Conservation (phyloP, 2,888 invertebrate species). For the Clistopyga incitator region DNA sequence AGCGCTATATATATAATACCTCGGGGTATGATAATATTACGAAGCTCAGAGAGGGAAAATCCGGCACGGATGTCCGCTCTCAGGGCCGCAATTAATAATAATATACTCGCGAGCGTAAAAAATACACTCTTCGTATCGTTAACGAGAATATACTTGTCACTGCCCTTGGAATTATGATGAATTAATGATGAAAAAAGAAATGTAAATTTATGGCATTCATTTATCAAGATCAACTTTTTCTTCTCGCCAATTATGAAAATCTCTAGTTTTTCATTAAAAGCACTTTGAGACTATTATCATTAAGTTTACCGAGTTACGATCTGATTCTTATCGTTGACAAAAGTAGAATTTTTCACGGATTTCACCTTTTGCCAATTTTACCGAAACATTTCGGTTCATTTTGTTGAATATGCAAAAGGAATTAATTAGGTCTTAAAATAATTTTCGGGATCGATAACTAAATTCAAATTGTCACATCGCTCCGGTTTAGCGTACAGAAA, state of each 20-base stretch:
- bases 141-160: slow-evolving; percentile 26
- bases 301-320: no score
- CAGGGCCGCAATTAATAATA: slow-evolving; percentile 33
- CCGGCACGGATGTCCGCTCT: background rate
- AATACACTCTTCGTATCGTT: slow-evolving; percentile 26
- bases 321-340: no score
- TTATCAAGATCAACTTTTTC: background rate
- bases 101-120: slow-evolving; percentile 27
- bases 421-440: background rate
- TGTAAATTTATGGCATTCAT: background rate
- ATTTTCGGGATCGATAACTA: background rate
- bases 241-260: background rate
- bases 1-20: background rate
- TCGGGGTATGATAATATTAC: slow-evolving; percentile 11
- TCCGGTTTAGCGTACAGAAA: background rate
- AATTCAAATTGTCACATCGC: background rate
- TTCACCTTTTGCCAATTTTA: background rate
- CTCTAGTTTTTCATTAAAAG: no score
- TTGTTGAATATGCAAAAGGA: no score
- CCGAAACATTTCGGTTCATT: no score
- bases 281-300: no score
- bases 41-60: slow-evolving; percentile 26
- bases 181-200: background rate
- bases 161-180: background rate
- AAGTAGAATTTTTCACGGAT: no score